Evolutionary conservation across 2,888 invertebrate species (phyloP), one percentile per base, ranked within the genome.

Genomic region (Hydriomena furcata): DNA sequence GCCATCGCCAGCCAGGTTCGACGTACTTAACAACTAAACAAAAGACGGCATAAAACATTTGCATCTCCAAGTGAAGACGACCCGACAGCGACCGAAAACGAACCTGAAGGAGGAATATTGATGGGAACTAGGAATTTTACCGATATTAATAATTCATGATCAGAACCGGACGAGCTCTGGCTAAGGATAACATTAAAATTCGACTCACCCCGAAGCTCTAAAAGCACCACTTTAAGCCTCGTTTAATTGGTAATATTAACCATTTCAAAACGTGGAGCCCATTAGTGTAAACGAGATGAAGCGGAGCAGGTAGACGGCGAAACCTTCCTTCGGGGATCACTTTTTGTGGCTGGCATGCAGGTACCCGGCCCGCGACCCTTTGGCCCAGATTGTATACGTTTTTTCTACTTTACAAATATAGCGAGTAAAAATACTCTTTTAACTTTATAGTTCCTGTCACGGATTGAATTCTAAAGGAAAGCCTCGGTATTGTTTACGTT

Each of bases 211-310:
- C 65, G 55, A 65, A 76, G 76, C 69, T 65, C 67, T 74, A 72
- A 79, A 76, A 77, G 68, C 68, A 77, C 76, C 73, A 82, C 76
- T 82, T 82, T 76, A 69, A 70, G 66, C 70, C 67, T 76, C 65
- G 61, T 78, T 83, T 86, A 85, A 84, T 87, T 86, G 84, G 84
- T 81, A 79, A 76, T 81, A 80, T 82, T 84, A 83, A 81, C 72
- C 73, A 72, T 82, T 84, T 76, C 71, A 76, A 57, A 61, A 83
- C 71, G 69, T 74, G 68, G 68, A 69, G 67, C 71, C 82, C 76
- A 81, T 84, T 82, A 79, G 80, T 81, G 73, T 76, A 83, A 80
- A 76, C 71, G 74, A 79, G 76, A 78, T 72, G 74, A 74, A 68
- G 65, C 70, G 58, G 65, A 73, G 88, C 87, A 88, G 87, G 89